These are phyloP conservation scores for Lepisosteus oculatus DNA, from an alignment of 2,113 vertebrate genomes.

Conservation along the genomic window DNA sequence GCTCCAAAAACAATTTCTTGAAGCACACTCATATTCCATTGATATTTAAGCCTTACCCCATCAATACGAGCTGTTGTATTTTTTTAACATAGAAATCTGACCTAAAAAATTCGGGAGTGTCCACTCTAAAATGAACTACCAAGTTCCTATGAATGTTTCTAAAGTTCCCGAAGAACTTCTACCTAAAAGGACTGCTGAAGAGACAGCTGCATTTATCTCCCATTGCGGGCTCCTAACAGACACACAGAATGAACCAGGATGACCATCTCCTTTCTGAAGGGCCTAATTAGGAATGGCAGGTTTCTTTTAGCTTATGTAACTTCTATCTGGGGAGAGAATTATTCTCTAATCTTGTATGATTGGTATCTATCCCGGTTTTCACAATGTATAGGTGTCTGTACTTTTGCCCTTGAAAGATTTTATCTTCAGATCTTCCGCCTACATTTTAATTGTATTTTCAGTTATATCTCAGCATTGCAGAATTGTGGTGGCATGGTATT, in stretches of 20 bases:
- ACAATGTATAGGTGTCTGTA: no score
- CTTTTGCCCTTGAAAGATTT: no score
- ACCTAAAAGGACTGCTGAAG: constrained; percentile 8
- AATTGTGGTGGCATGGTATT: no score
- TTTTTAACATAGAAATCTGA: neutral
- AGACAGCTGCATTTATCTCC: neutral
- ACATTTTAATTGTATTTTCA: no score
- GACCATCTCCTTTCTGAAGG: constrained; percentile 2
- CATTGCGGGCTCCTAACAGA: constrained; percentile 1
- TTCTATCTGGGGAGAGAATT: neutral
- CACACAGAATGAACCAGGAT: constrained; percentile 3
- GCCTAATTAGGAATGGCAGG: constrained; percentile 13
- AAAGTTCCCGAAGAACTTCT: neutral
- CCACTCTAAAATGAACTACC: neutral
- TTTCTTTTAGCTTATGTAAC: neutral
- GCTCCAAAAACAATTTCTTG: no score
- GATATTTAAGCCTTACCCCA: no score
- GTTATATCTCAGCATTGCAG: no score
- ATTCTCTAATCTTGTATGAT: neutral
- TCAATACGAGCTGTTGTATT: neutral
- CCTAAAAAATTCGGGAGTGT: neutral
- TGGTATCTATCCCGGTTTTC: no score
- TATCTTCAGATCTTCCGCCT: no score
- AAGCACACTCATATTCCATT: no score
- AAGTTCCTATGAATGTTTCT: neutral